A percentile compares a stretch with the other conserved stretches of the same genome.
These are phyloP conservation scores for Prorops nasuta DNA, from an alignment of 1,140 invertebrate genomes.

Conservation along the genomic window DNA sequence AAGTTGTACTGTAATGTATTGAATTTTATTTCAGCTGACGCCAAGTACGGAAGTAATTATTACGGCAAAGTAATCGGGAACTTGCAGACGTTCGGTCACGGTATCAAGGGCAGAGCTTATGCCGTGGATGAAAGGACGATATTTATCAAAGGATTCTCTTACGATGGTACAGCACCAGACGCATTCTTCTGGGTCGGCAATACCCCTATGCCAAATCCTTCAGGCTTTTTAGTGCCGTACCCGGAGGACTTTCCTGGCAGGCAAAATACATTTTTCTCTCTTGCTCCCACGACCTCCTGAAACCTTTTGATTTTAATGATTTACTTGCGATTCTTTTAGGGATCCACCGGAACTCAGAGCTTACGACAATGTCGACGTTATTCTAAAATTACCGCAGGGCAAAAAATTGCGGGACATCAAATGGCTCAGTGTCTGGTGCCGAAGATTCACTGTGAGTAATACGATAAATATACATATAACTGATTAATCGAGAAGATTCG, in stretches of 20 bases:
- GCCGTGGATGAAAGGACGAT: constrained; percentile 85
- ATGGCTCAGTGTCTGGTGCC: constrained; percentile 88
- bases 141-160: constrained; percentile 82
- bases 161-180: constrained; percentile 81
- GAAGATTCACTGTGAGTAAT: constrained; percentile 79
- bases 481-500: constrained; percentile 2
- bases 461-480: neutral
- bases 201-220: constrained; percentile 69
- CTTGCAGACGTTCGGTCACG: constrained; percentile 70
- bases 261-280: constrained; percentile 55
- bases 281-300: no score
- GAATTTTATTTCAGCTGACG: constrained; percentile 47
- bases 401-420: constrained; percentile 82
- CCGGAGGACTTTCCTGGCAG: constrained; percentile 74
- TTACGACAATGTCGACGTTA: constrained; percentile 77
- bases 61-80: constrained; percentile 75
- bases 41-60: constrained; percentile 61
- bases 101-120: constrained; percentile 75
- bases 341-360: constrained; percentile 74
- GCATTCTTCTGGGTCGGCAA: constrained; percentile 88
- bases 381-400: constrained; percentile 78
- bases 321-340: no score
- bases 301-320: constrained; percentile 37
- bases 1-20: no score
- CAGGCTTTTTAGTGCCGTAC: constrained; percentile 80